Base-by-base conservation (phyloP, 1,140 invertebrate species). In the Nylanderia fulva region DNA sequence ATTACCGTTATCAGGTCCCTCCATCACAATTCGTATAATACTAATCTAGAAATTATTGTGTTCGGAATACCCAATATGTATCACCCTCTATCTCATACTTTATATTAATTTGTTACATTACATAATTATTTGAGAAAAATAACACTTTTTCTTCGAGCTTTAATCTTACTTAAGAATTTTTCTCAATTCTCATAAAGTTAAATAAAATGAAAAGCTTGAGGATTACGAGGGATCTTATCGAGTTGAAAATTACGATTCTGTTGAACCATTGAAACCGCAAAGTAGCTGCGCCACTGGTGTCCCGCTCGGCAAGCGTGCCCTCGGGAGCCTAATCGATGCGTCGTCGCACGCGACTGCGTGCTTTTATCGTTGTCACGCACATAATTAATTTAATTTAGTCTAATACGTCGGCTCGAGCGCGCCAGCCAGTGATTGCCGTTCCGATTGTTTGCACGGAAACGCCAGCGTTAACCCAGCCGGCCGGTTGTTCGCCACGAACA, bases 341-440 rank as follows among this genome's bases (percentile, higher is more conserved):
- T 93, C 91, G 92, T 93, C 91, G 93, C 93, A 94, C 92, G 93
- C 93, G 91, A 94, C 91, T 92, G 91, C 91, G 90, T 91, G 92
- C 92, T 94, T 94, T 94, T 94, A 93, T 92, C 93, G 92, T 92
- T 94, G 93, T 94, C 93, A 94, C 94, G 93, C 93, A 94, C 93
- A 93, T 95, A 94, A 95, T 95, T 95, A 95, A 95, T 95, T 94
- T 94, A 95, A 95, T 95, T 95, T 94, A 93, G 93, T 93, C 93
- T 93, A 94, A 94, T 94, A 94, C 91, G 90, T 86, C 91, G 92
- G 85, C 84, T 84, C 90, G 87, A 48, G 90, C 88, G 89, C 89
- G 89, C 89, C 90, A 90, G 89, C 84, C 86, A 88, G 88, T 91
- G 93, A 93, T 93, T 92, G 88, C 91, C 84, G 88, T 88, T 90